phyloP scores from a whole-genome alignment of 1,140 invertebrate genomes.

The Micrasema minimum region DNA sequence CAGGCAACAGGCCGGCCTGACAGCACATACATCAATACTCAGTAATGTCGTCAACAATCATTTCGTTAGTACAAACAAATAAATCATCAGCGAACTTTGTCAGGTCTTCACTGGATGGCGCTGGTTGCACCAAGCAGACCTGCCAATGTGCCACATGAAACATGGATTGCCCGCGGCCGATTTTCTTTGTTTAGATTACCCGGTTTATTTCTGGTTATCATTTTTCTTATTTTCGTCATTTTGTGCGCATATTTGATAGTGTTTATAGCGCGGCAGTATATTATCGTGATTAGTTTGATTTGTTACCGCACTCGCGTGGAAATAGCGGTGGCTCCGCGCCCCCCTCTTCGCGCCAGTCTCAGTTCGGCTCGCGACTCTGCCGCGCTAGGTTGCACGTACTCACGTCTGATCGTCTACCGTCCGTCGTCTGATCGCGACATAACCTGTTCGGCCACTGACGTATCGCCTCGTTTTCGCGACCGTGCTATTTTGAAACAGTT shows the following conservation, averaged over 20 bases:
- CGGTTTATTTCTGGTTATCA: neutral
- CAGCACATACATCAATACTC: no score
- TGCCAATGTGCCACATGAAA: neutral
- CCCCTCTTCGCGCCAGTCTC: neutral
- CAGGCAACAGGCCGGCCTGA: neutral
- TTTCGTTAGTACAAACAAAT: no score
- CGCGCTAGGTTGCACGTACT: conserved; percentile 20
- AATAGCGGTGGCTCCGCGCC: conserved; percentile 11
- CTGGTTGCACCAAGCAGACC: neutral
- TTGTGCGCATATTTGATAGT: neutral
- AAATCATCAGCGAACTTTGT: neutral
- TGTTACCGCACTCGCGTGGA: conserved; percentile 33
- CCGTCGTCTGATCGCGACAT: neutral
- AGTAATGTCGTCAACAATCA: no score
- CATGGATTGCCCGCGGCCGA: neutral
- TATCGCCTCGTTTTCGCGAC: neutral
- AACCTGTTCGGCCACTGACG: conserved; percentile 23
- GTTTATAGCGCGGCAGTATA: neutral
- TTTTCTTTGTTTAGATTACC: conserved; percentile 4
- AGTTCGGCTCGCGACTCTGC: conserved; percentile 24
- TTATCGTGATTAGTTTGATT: conserved; percentile 1
- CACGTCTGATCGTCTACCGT: neutral
- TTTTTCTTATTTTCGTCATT: neutral
- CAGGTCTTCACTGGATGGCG: neutral
- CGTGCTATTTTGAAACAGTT: conserved; percentile 29